Base-by-base conservation (phyloP, 2,113 vertebrate genomes). In the Poeciliopsis prolifica region DNA sequence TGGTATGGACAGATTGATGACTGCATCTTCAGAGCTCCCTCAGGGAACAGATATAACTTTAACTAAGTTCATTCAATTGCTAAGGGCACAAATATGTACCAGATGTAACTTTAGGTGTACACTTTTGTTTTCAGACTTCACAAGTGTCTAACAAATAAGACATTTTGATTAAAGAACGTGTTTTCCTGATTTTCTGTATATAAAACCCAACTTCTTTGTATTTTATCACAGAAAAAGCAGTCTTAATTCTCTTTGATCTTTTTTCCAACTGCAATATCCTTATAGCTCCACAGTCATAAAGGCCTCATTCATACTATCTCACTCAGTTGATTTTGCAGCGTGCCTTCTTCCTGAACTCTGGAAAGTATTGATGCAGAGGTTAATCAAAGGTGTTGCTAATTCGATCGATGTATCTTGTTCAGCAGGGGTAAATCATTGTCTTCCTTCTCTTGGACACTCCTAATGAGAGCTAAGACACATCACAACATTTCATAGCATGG, bases 1-100 rank as follows among this genome's bases (percentile, higher is more conserved):
- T 64, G 64, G 68, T 83, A 69, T 72, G 65, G 77, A 82, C 75
- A 68, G 88, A 87, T 83, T 83, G 75, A 82, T 87, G 84, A 80
- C 79, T 79, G 64, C 42, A 42, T 81, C 72, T 74, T 72, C 61
- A 70, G 74, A 84, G 64, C 24, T 26, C 73, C 82, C 81, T n/a
- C 35, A 68, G 72, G 87, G 70, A 70, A 62, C 15, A 60, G 3
- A 54, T 33, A 37, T 40, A 28, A 54, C 22, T 54, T 54, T 54
- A 54, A 22, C 40, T 35, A 62, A 22, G 26, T 44, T 19, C 6
- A 44, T 30, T 42, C 37, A 48, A 40, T 4, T 14, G 28, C 60
- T 63, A 44, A 29, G 40, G 60, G 5, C 22, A 31, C 19, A 22
- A 24, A 14, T n/a, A 24, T n/a, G 48, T 24, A 44, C 19, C 7